Evolutionary conservation across 2,113 vertebrate species (phyloP).

Genomic region (Polypterus bichir): DNA sequence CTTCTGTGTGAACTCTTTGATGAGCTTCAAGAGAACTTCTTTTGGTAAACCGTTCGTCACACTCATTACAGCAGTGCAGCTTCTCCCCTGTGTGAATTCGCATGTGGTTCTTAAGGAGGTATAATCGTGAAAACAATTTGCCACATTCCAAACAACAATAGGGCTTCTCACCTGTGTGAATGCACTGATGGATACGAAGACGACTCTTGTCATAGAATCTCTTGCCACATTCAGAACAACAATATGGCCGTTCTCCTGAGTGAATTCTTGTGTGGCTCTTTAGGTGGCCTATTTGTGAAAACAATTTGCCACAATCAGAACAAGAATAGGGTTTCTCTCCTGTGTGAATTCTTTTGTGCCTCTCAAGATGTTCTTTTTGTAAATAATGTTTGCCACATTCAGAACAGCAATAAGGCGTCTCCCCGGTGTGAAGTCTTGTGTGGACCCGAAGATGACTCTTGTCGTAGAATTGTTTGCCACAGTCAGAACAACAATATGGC

Average conservation of each 20-base stretch:
- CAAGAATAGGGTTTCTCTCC: constrained; percentile 40
- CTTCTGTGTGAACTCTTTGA: no score
- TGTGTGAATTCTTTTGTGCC: constrained; percentile 43
- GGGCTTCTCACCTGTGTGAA: constrained; percentile 2
- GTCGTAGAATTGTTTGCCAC: not conserved
- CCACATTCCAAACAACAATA: constrained; percentile 9
- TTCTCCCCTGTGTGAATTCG: not conserved
- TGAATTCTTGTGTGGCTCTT: constrained; percentile 34
- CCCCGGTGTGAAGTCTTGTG: constrained; percentile 27
- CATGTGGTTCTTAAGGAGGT: constrained; percentile 14
- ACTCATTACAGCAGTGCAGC: no score
- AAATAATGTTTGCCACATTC: constrained; percentile 28
- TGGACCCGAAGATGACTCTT: not conserved
- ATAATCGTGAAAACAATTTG: constrained; percentile 16
- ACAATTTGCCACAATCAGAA: constrained; percentile 31
- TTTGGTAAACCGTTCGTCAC: no score
- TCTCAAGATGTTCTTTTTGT: constrained; percentile 47
- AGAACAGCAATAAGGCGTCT: constrained; percentile 30
- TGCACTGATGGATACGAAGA: constrained; percentile 5
- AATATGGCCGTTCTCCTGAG: constrained; percentile 25
- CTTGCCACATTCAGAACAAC: constrained; percentile 35
- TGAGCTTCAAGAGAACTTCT: no score
- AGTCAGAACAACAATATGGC: not conserved
- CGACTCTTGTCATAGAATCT: constrained; percentile 32
- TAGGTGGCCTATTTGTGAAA: constrained; percentile 14